Base-by-base conservation (phyloP, 92 coral and sea anemone species). In the Blastomussa wellsi region DNA sequence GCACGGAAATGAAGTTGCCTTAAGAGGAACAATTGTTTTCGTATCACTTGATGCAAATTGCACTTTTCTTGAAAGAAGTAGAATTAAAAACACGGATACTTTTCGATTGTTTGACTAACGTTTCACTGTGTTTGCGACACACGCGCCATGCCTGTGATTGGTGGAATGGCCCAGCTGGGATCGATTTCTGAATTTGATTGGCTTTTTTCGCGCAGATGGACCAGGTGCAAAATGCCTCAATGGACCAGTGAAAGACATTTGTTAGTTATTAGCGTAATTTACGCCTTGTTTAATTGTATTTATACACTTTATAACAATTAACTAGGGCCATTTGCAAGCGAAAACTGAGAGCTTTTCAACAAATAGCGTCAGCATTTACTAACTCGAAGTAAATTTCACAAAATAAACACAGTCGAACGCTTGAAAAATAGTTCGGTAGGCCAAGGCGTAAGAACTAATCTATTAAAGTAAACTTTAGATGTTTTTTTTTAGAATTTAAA, bases 271-370 rank as follows among this genome's bases (percentile, higher is more conserved):
- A 92, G 95, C 86, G 91, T 90, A 94, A 94, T 92, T 94, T 92
- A 92, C 93, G 90, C 89, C 84, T 90, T 86, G 75, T 78, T 84
- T 87, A 75, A 94, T 94, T 94, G 93, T 94, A 80, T 86, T 79
- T 76, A 87, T 84, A 82, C 93, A 94, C 97, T 94, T 90, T 82
- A 92, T 94, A 90, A 92, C 95, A 94, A 94, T 94, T 92, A 92
- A 41, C 84, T 81, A 49, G 81, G 74, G 77, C 91, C 84, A 84
- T 93, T 93, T 88, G 89, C 80, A 89, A 91, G 86, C 78, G 87
- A 68, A 72, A 80, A 84, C 84, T 75, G 78, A 88, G 70, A 65
- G 57, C 85, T 80, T 76, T 85, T 78, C 88, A 76, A 66, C 79
- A 89, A 85, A 85, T 77, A 82, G 77, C 78, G 88, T 75, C 84